These are phyloP conservation scores for Sitta carolinensis DNA, from an alignment of 2,797 vertebrate species.

Conservation along the genomic window DNA sequence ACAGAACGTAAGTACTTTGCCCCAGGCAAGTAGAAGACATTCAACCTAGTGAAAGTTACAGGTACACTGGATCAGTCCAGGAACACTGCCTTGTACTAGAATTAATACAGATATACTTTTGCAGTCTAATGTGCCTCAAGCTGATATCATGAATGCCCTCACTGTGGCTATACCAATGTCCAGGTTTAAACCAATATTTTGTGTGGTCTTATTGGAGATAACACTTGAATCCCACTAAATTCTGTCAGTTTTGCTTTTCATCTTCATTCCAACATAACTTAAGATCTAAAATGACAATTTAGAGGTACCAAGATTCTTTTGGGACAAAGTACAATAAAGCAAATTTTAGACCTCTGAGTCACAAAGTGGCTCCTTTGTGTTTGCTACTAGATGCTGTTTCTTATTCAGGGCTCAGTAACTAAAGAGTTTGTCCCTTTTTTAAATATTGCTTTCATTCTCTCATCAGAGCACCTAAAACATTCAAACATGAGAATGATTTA, in stretches of 20 bases:
- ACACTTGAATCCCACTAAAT: background rate
- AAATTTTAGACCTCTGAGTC: background rate
- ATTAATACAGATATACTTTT: background rate
- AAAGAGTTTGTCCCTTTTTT: background rate
- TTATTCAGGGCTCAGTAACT: background rate
- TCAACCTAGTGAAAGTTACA: background rate
- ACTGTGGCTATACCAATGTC: background rate
- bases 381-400: background rate
- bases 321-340: background rate
- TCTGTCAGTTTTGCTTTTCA: background rate
- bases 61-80: accelerated
- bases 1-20: background rate
- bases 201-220: background rate
- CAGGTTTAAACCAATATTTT: background rate
- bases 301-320: background rate
- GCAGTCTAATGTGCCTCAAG: background rate
- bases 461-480: background rate
- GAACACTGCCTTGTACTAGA: background rate
- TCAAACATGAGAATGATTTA: background rate
- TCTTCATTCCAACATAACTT: background rate
- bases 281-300: background rate
- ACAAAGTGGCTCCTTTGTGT: background rate
- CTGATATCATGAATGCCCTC: background rate
- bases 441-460: background rate
- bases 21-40: background rate